Evolutionary conservation across 2,797 vertebrate species (phyloP), one percentile per base, ranked within the genome.

Genomic region (Parauchenoglanis ngamensis): DNA sequence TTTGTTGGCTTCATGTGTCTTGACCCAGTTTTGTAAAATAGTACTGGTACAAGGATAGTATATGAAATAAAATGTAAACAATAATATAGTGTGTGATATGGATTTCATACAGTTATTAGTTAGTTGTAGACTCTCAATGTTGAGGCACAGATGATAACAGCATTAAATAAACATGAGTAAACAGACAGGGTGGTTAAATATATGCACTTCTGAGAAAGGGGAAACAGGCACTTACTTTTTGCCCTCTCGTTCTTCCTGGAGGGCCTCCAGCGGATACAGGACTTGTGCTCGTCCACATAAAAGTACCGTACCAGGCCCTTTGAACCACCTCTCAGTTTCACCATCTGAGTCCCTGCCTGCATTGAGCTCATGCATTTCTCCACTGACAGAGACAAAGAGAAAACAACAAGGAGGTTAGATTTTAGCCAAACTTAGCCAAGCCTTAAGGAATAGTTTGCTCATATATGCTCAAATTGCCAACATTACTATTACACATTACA

Each of bases 221-320:
- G 4, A 44, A 44, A 78, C 49, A 78, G 7, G 11, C 5, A 52
- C 98, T 99, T 94, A 99, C 98, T 99, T 93, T 99, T 99, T 90
- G 98, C 98, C 90, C 97, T 98, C 92, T 99, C 98, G 2, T 98
- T 98, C 94, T 99, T 99, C 75, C 98, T 96, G 0, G 98, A 99
- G 0, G 98, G 98, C 90, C 98, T 95, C 98, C 98, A 99, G 91
- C 98, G 97, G 90, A 99, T 97, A 89, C 98, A 99, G 12, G 98
- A 98, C 91, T 98, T 98, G 93, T 99, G 98, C 44, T 99, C 96
- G 0, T 99, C 98, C 94, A 99, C 90, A 93, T 95, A 99, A 92
- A 98, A 99, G 94, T 97, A 97, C 7, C 98, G 97, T 67, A 97
- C 96, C 85, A 99, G 93, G 40, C 98, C 98, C 93, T 97, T 99